Evolutionary conservation across 2,797 vertebrate species (phyloP).

Genomic region (Eulemur coronatus): DNA sequence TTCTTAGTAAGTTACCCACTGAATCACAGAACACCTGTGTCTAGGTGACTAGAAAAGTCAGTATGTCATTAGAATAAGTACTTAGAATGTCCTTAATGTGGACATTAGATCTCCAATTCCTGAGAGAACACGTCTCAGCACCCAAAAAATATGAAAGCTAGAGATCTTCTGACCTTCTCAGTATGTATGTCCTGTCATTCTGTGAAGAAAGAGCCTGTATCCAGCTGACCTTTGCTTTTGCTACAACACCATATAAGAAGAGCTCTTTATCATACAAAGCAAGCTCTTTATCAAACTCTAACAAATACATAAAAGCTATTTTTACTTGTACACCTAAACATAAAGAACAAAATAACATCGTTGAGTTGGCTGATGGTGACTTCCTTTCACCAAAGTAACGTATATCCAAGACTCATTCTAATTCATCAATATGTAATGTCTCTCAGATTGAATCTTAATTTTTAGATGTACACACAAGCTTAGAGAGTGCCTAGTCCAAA

Average conservation of each 20-base stretch:
- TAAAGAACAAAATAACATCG: conserved; percentile 1
- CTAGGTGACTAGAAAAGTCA: neutral
- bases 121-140: neutral
- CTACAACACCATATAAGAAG: neutral
- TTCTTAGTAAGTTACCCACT: neutral
- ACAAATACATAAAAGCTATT: neutral
- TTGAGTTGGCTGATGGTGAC: neutral
- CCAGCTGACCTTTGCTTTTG: neutral
- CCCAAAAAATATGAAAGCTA: neutral
- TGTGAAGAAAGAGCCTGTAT: neutral
- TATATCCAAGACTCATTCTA: neutral
- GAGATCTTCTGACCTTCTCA: neutral
- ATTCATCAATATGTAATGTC: neutral
- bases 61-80: neutral
- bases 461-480: neutral
- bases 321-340: neutral
- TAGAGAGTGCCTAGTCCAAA: neutral
- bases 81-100: neutral
- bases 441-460: neutral
- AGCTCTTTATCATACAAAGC: neutral
- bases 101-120: neutral
- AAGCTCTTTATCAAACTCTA: neutral
- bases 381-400: neutral
- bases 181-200: neutral
- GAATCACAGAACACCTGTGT: neutral